A percentile compares a stretch with the other conserved stretches of the same genome.
These are phyloP conservation scores for Leptodactylus fallax DNA, from an alignment of 2,797 vertebrate species.

Conservation along the genomic window DNA sequence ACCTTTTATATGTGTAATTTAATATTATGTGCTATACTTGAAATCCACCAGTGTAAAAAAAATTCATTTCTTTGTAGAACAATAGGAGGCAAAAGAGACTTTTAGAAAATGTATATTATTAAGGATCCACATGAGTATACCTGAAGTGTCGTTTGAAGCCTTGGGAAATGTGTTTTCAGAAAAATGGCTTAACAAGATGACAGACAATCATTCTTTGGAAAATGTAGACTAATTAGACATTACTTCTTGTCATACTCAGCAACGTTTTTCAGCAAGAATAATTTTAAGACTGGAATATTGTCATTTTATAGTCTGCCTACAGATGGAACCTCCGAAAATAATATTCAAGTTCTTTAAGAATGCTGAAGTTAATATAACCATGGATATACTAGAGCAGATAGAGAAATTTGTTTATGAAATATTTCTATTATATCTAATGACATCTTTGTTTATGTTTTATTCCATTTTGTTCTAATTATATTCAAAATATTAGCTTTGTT, in stretches of 20 bases:
- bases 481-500: too few species aligned
- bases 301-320: slow-evolving; percentile 47
- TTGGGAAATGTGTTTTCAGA: slow-evolving; percentile 69
- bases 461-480: too few species aligned
- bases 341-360: slow-evolving; percentile 51
- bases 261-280: slow-evolving; percentile 64
- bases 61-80: slow-evolving; percentile 66
- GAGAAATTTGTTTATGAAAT: too few species aligned
- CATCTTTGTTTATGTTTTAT: too few species aligned
- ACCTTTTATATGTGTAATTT: slow-evolving; percentile 64
- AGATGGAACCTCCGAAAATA: slow-evolving; percentile 64
- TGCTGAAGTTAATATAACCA: slow-evolving; percentile 16
- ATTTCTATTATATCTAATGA: too few species aligned
- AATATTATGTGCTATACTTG: slow-evolving; percentile 65
- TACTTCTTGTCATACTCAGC: slow-evolving; percentile 67
- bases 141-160: slow-evolving; percentile 69
- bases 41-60: slow-evolving; percentile 66
- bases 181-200: slow-evolving; percentile 67
- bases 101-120: slow-evolving; percentile 68
- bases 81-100: slow-evolving; percentile 64
- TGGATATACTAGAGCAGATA: not conserved
- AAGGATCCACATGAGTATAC: slow-evolving; percentile 65
- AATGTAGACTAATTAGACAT: slow-evolving; percentile 69
- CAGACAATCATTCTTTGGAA: slow-evolving; percentile 70
- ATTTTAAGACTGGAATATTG: slow-evolving; percentile 58